phyloP scores from a whole-genome alignment of 2,113 vertebrate species.

The Leptobrachium leishanense region DNA sequence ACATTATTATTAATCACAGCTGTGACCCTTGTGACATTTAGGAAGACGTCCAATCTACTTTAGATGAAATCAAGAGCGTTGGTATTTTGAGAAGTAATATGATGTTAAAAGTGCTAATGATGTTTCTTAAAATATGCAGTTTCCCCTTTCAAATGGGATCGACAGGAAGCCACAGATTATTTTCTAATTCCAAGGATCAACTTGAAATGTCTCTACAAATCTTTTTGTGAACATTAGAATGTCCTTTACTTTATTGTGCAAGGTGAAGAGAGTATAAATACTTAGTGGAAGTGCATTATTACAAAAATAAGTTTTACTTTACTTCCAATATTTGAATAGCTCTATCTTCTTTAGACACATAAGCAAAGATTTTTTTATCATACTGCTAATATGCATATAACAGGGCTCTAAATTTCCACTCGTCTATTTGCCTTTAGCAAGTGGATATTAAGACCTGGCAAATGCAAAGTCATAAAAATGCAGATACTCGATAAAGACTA shows the following conservation, averaged over 20 bases:
- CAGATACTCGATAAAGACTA: too few relatives aligned
- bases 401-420: too few relatives aligned
- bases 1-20: slow-evolving; percentile 28
- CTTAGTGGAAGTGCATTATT: too few relatives aligned
- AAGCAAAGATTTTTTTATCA: too few relatives aligned
- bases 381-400: too few relatives aligned
- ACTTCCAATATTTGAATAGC: too few relatives aligned
- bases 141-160: not conserved
- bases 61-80: not conserved
- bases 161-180: not conserved
- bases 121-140: slow-evolving; percentile 5
- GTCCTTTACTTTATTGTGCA: not conserved
- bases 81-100: slow-evolving; percentile 1
- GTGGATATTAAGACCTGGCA: too few relatives aligned
- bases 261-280: too few relatives aligned
- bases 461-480: too few relatives aligned
- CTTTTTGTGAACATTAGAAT: not conserved
- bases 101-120: slow-evolving; percentile 16
- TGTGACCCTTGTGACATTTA: slow-evolving; percentile 24
- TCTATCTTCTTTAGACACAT: too few relatives aligned
- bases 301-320: too few relatives aligned
- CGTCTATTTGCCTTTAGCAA: too few relatives aligned
- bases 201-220: not conserved
- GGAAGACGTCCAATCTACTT: slow-evolving; percentile 6
- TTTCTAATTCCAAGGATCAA: not conserved